A percentile compares a stretch with the other conserved stretches of the same genome.
These are phyloP conservation scores for Procambarus virginalis DNA, from an alignment of 1,140 invertebrate genomes.

Conservation along the genomic window DNA sequence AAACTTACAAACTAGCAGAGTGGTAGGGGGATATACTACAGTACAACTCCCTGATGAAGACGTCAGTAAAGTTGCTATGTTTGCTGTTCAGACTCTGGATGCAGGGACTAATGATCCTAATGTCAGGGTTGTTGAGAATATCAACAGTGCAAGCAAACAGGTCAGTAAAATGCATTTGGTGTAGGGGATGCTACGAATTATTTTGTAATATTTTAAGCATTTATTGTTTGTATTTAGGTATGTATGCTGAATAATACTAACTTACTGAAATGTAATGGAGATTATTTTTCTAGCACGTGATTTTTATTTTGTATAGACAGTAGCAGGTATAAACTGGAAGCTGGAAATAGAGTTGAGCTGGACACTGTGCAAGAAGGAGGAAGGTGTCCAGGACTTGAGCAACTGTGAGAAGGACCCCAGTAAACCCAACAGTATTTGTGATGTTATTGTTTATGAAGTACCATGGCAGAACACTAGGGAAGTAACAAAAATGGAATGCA, in stretches of 20 bases:
- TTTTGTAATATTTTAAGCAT: background rate
- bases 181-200: background rate
- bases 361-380: constrained; percentile 36
- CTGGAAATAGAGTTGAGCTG: constrained; percentile 28
- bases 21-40: background rate
- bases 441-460: constrained; percentile 20
- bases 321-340: constrained; percentile 15
- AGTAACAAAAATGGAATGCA: constrained; percentile 18
- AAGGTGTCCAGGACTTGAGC: constrained; percentile 7
- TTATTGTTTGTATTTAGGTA: background rate
- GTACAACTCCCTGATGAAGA: background rate
- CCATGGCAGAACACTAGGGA: background rate
- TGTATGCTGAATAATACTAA: background rate
- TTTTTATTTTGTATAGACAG: constrained; percentile 2
- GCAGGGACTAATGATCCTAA: constrained; percentile 2
- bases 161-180: background rate
- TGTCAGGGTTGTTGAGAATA: constrained; percentile 27
- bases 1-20: background rate
- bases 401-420: constrained; percentile 25
- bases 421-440: constrained; percentile 8
- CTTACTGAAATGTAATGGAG: background rate
- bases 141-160: constrained; percentile 14
- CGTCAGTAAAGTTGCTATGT: constrained; percentile 14
- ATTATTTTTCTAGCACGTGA: background rate
- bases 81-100: constrained; percentile 44